Base-by-base conservation (phyloP, 2,888 invertebrate species). In the Diadegma fenestrale region DNA sequence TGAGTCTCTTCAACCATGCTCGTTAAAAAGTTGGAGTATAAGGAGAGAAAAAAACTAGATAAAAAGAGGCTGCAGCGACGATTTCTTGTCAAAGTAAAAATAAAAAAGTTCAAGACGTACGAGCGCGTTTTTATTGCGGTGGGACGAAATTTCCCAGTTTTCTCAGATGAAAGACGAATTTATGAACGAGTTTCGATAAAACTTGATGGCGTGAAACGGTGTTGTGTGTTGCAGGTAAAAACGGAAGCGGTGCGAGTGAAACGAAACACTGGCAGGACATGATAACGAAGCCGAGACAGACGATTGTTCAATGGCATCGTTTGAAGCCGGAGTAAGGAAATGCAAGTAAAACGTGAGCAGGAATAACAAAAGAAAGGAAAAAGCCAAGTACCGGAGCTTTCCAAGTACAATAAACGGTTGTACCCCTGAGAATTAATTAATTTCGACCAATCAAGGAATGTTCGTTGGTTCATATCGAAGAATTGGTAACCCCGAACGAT, bases 231-330 rank as follows among this genome's bases (percentile, higher is more conserved):
- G n/a, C 95, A 98, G 98, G 98, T 81, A 98, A 98, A 94, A 98
- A 98, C 92, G 98, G 98, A 14, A 98, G 98, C 77, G 99, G 99
- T 0, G 98, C 99, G 22, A 97, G 98, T 80, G 99, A 99, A 94
- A 98, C 98, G 51, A 98, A 99, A 93, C 99, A 99, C 94, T 99
- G 99, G 99, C 98, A 98, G 92, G 99, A 99, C 93, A 99, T 99
- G 99, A 98, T 99, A 90, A 98, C 98, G 86, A 99, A 99, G 94
- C 99, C 99, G 30, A 95, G 98, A 89, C 99, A 99, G 95, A 98
- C 98, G 90, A 98, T 99, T 91, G 97, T 98, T 71, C 98, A 99
- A 94, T 99, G 99, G 99, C 99, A 99, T 95, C 97, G 99, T 94
- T 96, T 99, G 93, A 99, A 99, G 94, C 98, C 98, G 37, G 98